These are phyloP conservation scores for Phycodurus eques DNA, from an alignment of 2,113 vertebrate genomes.

Conservation along the genomic window DNA sequence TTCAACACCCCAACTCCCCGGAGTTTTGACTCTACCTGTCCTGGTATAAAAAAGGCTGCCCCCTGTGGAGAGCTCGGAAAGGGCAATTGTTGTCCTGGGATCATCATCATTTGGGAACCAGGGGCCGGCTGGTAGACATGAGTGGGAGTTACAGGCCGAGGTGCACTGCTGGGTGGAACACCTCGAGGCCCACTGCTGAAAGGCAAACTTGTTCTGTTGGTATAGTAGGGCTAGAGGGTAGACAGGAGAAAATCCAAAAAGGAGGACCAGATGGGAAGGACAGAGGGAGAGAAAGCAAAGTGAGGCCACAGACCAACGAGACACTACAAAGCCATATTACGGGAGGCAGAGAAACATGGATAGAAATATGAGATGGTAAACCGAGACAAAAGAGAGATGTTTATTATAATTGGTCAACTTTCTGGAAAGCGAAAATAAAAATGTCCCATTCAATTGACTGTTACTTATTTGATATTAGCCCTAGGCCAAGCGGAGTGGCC, in stretches of 20 bases:
- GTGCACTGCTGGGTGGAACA: slow-evolving; percentile 81
- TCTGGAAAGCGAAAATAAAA: neutral
- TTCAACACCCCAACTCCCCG: neutral
- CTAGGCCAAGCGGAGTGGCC: slow-evolving; percentile 9
- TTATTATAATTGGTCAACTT: neutral
- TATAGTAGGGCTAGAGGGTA: slow-evolving; percentile 85
- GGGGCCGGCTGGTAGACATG: slow-evolving; percentile 87
- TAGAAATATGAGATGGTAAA: neutral
- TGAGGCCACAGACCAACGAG: neutral
- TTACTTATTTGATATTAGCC: slow-evolving; percentile 11
- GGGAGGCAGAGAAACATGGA: neutral
- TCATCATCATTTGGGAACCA: slow-evolving; percentile 97
- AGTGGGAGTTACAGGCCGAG: slow-evolving; percentile 85
- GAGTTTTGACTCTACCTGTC: slow-evolving; percentile 77
- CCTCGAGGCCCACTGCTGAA: slow-evolving; percentile 81
- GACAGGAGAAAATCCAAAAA: slow-evolving; percentile 1
- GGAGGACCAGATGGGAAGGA: neutral
- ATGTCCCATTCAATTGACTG: neutral
- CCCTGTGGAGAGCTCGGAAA: slow-evolving; percentile 85
- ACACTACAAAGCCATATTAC: neutral
- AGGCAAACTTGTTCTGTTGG: slow-evolving; percentile 80
- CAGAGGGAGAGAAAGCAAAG: neutral
- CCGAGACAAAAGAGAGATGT: neutral
- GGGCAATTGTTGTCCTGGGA: slow-evolving; percentile 86
- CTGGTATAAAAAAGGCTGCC: slow-evolving; percentile 85